Base-by-base conservation (phyloP, 2,888 invertebrate species). In the Pseudolycoriella hygida region DNA sequence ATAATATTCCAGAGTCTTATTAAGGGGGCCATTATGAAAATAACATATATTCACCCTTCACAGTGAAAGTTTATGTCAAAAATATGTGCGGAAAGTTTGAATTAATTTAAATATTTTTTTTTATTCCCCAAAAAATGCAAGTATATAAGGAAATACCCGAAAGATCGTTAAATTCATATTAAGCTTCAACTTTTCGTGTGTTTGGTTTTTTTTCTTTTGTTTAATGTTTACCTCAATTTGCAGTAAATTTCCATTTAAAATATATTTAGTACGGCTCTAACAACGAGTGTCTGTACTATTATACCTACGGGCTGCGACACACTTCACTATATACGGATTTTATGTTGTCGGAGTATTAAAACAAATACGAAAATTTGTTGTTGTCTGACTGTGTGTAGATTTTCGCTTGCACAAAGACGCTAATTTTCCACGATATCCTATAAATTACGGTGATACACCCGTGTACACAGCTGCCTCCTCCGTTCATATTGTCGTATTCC, bases 151-250 rank as follows among this genome's bases (percentile, higher is more conserved):
- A 4, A 25, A 25, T 25, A 25, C 25, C 34, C 15, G 34, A 34
- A n/a, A 4, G 34, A 34, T 34, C 34, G 15, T 34, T 34, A 34
- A 34, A 34, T 34, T 34, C 34, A 34, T 34, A 34, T 34, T 34
- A 34, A 34, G 34, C 34, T 25, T 25, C 25, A 25, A 14, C 34
- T 34, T 12, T 34, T 34, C 11, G 5, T 34, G 4, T 10, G 4
- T 34, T 34, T 14, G 4, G 4, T 14, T 12, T 14, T 34, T 14
- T 5, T 14, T 34, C 34, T 12, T 34, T 34, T 34, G 34, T 34
- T 34, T 34, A 34, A 34, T 34, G 34, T 34, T 34, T 34, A 34
- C 34, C 34, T 34, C 34, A 34, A 34, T 34, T 34, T 34, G 34
- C 34, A 34, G 34, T 34, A 34, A 34, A 34, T 34, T 34, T 34